A percentile compares a stretch with the other conserved stretches of the same genome.
Conservation (phyloP, 2,797 vertebrate genomes). For the Enteromius unitaeniatus region DNA sequence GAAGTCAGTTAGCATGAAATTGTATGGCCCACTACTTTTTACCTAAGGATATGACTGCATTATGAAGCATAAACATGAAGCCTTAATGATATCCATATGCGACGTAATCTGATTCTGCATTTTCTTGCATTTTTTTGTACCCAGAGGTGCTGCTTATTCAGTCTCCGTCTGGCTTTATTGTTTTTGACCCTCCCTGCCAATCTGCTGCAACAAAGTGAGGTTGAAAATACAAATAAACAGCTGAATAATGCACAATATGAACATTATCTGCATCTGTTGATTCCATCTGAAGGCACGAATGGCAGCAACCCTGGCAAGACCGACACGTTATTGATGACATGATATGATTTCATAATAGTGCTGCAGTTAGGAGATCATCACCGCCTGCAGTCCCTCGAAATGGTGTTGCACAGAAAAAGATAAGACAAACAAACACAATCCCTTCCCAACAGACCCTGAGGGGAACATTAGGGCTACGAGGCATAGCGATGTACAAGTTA, state of each 20-base stretch:
- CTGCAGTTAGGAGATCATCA: slow-evolving; percentile 40
- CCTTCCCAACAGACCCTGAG: slow-evolving; percentile 34
- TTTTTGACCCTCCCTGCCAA: not conserved
- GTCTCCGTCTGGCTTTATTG: not conserved
- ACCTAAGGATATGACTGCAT: slow-evolving; percentile 8
- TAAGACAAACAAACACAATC: slow-evolving; percentile 25
- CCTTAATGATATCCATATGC: slow-evolving; percentile 6
- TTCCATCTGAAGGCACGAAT: slow-evolving; percentile 29
- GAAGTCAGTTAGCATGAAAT: not conserved
- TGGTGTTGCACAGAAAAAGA: slow-evolving; percentile 17
- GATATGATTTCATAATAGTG: slow-evolving; percentile 41
- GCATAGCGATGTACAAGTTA: slow-evolving; percentile 17
- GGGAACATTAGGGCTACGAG: slow-evolving; percentile 31
- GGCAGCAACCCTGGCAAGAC: slow-evolving; percentile 16
- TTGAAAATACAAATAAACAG: slow-evolving; percentile 30
- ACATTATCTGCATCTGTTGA: slow-evolving; percentile 38
- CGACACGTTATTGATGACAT: slow-evolving; percentile 40
- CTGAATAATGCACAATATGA: slow-evolving; percentile 1
- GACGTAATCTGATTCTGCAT: not conserved
- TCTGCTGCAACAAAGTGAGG: slow-evolving; percentile 7
- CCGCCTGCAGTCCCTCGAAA: slow-evolving; percentile 8
- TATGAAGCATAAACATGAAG: not conserved
- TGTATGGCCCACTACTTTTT: not conserved
- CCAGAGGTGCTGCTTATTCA: slow-evolving; percentile 15
- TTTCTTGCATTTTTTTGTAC: not conserved